Evolutionary conservation across 2,113 vertebrate genomes (phyloP), one percentile per base, ranked within the genome.

Genomic region (Dipodomys merriami): DNA sequence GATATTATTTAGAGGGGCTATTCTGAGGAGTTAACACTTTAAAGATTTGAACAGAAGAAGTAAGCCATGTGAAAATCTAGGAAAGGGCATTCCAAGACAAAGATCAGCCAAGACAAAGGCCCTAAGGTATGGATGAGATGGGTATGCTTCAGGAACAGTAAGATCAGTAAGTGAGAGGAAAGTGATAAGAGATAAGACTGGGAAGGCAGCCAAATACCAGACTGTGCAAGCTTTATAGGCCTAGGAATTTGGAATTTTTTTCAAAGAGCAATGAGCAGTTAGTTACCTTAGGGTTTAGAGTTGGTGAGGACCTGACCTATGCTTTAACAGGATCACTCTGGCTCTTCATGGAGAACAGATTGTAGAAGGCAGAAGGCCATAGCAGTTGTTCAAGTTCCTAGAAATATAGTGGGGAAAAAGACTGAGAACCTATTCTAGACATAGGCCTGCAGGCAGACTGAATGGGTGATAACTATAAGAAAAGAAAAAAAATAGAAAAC

Each of bases 151-250:
- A 91, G 86, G 83, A 94, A 88, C 25, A 86, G 71, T 71, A 88
- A 84, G 84, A 53, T 65, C 60, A 82, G 69, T 64, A 84, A 88
- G 65, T 79, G 90, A 95, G 82, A 96, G 84, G 88, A 95, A 95
- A 85, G 88, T 82, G 87, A 90, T 30, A 83, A 64, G 53, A 93
- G 83, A 94, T 93, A 96, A 93, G 90, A 91, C 57, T 69, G 84
- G 4, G 82, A 90, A 93, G 53, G 25, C 49, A 84, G 68, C 64
- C 57, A 91, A 77, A 96, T 83, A 86, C 30, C 84, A 94, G 74
- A 44, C 78, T 73, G 39, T 13, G 35, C 29, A 74, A 57, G 44
- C 39, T 65, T 77, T 74, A 18, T 2, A 74, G 60, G 65, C 29
- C 64, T 82, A 91, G 69, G 73, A 95, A 95, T 94, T 84, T 82